Percentiles rank a stretch among this genome's conserved stretches.
phyloP scores from a whole-genome alignment of 2,888 invertebrate genomes.

The Drosophila yooni region DNA sequence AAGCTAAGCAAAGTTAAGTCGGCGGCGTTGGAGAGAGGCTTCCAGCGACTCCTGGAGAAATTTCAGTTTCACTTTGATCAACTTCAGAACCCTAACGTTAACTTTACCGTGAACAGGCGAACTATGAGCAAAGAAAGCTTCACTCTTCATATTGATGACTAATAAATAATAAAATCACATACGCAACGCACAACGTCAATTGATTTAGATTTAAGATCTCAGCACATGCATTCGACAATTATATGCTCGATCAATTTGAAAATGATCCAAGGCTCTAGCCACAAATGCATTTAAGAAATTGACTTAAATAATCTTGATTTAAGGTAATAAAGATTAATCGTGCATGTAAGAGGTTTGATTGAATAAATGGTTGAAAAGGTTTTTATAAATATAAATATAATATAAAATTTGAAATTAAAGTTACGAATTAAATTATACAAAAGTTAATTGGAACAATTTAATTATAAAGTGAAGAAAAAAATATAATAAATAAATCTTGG shows the following conservation, averaged over 20 bases:
- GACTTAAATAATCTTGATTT: not conserved
- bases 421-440: not conserved
- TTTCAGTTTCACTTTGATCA: slow-evolving; percentile 26
- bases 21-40: slow-evolving; percentile 57
- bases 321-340: not conserved
- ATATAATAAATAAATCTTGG: not conserved
- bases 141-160: not conserved
- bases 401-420: not conserved
- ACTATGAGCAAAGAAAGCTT: not conserved
- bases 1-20: slow-evolving; percentile 52
- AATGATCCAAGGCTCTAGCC: slow-evolving; percentile 15
- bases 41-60: slow-evolving; percentile 51
- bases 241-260: slow-evolving; percentile 14
- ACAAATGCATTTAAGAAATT: not conserved
- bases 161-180: slow-evolving; percentile 10
- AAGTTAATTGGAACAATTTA: not conserved
- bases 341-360: not conserved
- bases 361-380: not conserved
- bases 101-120: not conserved
- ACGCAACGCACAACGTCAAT: not conserved
- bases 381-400: not conserved
- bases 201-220: slow-evolving; percentile 5
- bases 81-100: not conserved
- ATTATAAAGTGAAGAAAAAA: not conserved
- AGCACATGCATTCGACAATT: not conserved